These are phyloP conservation scores for Hipparchia semele DNA, from an alignment of 2,888 invertebrate genomes.

Conservation along the genomic window DNA sequence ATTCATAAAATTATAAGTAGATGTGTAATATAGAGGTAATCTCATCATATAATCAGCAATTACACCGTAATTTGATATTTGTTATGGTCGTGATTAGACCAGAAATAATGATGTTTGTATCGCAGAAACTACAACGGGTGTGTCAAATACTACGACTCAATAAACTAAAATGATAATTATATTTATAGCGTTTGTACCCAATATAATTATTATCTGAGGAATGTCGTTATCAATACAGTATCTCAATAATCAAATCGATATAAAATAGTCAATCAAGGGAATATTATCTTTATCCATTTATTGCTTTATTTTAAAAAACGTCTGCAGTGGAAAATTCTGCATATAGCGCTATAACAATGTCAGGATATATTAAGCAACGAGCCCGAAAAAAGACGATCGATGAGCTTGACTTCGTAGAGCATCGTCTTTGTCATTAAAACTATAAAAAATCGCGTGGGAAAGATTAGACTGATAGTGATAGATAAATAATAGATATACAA, in stretches of 20 bases:
- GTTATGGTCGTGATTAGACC: background rate
- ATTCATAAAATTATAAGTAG: background rate
- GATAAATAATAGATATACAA: too few species aligned
- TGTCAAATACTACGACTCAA: background rate
- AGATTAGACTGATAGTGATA: too few species aligned
- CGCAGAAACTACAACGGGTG: background rate
- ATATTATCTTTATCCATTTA: constrained; percentile 6
- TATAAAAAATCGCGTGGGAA: too few species aligned
- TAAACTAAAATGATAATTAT: background rate
- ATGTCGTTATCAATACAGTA: constrained; percentile 8
- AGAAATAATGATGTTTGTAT: background rate
- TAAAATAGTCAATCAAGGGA: constrained; percentile 9
- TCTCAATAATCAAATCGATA: constrained; percentile 13
- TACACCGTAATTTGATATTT: background rate
- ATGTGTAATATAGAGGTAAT: background rate
- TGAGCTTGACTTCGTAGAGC: too few species aligned
- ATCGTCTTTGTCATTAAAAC: too few species aligned
- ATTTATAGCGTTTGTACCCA: background rate
- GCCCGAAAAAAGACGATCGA: too few species aligned
- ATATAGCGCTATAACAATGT: background rate
- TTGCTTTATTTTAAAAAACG: background rate
- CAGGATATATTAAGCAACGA: too few species aligned
- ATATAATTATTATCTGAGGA: background rate
- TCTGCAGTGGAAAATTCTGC: constrained; percentile 24
- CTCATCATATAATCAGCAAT: background rate